phyloP scores from a whole-genome alignment of 2,888 invertebrate species.

The Acheta domesticus region DNA sequence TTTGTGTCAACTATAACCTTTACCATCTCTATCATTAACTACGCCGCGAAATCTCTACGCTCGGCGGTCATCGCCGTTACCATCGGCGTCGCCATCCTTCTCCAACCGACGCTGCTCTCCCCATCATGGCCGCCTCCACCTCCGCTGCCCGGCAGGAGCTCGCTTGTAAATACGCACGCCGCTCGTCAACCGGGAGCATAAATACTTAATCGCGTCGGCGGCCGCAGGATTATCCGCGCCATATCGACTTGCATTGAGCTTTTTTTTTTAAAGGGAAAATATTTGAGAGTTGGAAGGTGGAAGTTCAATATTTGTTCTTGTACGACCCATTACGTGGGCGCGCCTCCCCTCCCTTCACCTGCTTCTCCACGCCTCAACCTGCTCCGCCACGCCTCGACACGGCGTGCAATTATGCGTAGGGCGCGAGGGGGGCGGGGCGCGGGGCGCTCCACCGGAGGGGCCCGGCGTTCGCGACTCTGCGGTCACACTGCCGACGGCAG shows the following conservation, averaged over 20 bases:
- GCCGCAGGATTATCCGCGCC: constrained; percentile 1
- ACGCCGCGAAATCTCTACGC: not conserved
- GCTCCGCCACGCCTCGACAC: too few species aligned
- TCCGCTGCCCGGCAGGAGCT: not conserved
- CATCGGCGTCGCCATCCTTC: not conserved
- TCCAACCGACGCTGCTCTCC: not conserved
- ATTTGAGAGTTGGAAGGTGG: constrained; percentile 18
- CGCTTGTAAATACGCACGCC: not conserved
- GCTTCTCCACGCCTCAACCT: too few species aligned
- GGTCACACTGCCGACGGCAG: not conserved
- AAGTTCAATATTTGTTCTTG: constrained; percentile 9
- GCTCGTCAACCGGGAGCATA: constrained; percentile 9
- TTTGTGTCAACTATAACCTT: too few species aligned
- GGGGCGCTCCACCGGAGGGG: too few species aligned
- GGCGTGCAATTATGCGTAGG: not conserved
- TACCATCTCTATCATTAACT: not conserved
- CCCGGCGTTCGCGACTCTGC: too few species aligned
- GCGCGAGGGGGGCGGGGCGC: not conserved
- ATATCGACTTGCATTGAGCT: constrained; percentile 18
- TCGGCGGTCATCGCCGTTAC: not conserved
- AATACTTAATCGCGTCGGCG: constrained; percentile 8
- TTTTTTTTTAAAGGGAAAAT: constrained; percentile 18
- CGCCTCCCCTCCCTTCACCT: too few species aligned
- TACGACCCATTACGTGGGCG: not conserved
- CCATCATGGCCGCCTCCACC: not conserved